These are phyloP conservation scores for Nephila pilipes DNA, from an alignment of 1,140 invertebrate genomes.

Conservation along the genomic window DNA sequence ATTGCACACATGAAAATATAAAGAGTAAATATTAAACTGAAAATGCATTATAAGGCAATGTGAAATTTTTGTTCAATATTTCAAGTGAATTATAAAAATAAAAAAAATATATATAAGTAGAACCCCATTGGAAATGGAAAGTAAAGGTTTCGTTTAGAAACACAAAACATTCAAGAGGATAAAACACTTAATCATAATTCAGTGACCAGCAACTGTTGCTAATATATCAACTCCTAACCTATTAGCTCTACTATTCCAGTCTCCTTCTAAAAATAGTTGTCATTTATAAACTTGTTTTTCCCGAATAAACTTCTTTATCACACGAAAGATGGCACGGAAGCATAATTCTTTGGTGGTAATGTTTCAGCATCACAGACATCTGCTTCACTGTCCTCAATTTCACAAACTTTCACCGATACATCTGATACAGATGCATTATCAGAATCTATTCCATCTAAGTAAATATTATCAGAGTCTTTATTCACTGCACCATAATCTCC, in stretches of 20 bases:
- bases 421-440: constrained; percentile 68
- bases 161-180: background rate
- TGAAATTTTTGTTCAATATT: background rate
- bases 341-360: constrained; percentile 74
- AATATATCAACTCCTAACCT: background rate
- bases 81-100: background rate
- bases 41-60: background rate
- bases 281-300: constrained; percentile 35
- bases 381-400: constrained; percentile 62
- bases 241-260: constrained; percentile 12
- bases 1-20: background rate
- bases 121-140: background rate
- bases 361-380: constrained; percentile 73
- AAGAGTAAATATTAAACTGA: background rate
- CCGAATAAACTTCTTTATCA: constrained; percentile 67
- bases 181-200: background rate
- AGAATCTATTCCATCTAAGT: constrained; percentile 65
- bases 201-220: constrained; percentile 50
- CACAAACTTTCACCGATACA: constrained; percentile 62
- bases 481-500: constrained; percentile 64
- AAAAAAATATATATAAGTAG: background rate
- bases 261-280: constrained; percentile 50
- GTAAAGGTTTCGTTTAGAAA: background rate
- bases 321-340: constrained; percentile 74
- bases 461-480: constrained; percentile 52